Evolutionary conservation across 2,888 invertebrate species (phyloP).

Genomic region (Clusia tigrina): DNA sequence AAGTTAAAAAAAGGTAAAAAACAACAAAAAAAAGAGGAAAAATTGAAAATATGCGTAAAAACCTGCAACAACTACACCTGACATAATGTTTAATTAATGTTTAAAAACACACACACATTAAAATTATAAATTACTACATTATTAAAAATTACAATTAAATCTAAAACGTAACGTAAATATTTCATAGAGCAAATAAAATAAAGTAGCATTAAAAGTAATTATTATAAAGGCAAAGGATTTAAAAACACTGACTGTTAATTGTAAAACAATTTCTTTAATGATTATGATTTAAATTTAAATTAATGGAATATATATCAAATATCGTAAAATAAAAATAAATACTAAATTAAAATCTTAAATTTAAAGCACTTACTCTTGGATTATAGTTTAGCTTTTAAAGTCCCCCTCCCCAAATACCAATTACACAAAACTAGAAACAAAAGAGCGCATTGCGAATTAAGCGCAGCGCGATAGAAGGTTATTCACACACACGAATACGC

Average conservation of each 20-base stretch:
- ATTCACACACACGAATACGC: slow-evolving; percentile 29
- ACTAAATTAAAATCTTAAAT: slow-evolving; percentile 33
- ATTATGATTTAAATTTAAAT: slow-evolving; percentile 44
- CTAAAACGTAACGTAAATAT: slow-evolving; percentile 39
- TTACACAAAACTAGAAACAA: background rate
- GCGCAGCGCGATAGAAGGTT: slow-evolving; percentile 25
- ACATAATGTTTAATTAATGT: slow-evolving; percentile 43
- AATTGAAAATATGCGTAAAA: slow-evolving; percentile 19
- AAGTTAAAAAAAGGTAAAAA: slow-evolving; percentile 41
- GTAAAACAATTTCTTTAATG: slow-evolving; percentile 63
- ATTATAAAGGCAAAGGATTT: slow-evolving; percentile 45
- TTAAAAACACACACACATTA: slow-evolving; percentile 27
- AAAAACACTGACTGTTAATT: slow-evolving; percentile 65
- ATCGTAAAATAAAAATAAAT: slow-evolving; percentile 37
- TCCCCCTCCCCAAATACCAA: slow-evolving; percentile 27
- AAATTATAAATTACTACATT: slow-evolving; percentile 28
- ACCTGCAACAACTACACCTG: slow-evolving; percentile 41
- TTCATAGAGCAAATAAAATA: slow-evolving; percentile 41
- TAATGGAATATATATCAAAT: slow-evolving; percentile 40
- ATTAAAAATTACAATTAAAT: slow-evolving; percentile 31
- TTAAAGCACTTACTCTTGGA: slow-evolving; percentile 37
- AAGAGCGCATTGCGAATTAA: slow-evolving; percentile 4
- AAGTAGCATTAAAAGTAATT: slow-evolving; percentile 43
- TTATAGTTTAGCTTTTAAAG: slow-evolving; percentile 44
- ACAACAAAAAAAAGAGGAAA: slow-evolving; percentile 34